phyloP scores from a whole-genome alignment of 2,888 invertebrate genomes.

The Carabus problematicus region DNA sequence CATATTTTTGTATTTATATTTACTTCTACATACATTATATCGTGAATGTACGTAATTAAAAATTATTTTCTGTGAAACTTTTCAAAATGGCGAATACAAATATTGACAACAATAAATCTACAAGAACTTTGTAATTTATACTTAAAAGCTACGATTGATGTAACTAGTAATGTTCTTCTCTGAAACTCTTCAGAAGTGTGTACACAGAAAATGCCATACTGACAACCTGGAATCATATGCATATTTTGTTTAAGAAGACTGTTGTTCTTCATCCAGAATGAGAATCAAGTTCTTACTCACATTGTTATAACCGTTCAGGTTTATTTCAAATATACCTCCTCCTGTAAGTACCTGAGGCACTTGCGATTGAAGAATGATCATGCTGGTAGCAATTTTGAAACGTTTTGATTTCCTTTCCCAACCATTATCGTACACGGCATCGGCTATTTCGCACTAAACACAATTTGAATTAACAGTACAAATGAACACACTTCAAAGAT shows the following conservation, averaged over 20 bases:
- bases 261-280: too few relatives aligned
- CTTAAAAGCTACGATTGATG: neutral
- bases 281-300: neutral
- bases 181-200: conserved; percentile 3
- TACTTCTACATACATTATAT: too few relatives aligned
- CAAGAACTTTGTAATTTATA: too few relatives aligned
- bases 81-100: too few relatives aligned
- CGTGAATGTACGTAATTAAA: too few relatives aligned
- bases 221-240: neutral
- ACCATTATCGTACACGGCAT: conserved; percentile 1
- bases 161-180: neutral
- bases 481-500: too few relatives aligned
- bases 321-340: conserved; percentile 7
- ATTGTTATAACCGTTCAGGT: neutral
- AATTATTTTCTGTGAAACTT: too few relatives aligned
- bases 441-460: conserved; percentile 6
- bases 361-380: neutral
- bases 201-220: conserved; percentile 11
- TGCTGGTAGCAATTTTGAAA: neutral
- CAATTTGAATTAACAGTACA: neutral
- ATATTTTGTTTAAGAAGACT: neutral
- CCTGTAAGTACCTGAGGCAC: conserved; percentile 6
- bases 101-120: too few relatives aligned
- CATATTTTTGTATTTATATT: too few relatives aligned
- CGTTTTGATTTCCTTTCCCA: conserved; percentile 7